Base-by-base conservation (phyloP, 1,140 invertebrate genomes). In the Frieseomelitta varia region DNA sequence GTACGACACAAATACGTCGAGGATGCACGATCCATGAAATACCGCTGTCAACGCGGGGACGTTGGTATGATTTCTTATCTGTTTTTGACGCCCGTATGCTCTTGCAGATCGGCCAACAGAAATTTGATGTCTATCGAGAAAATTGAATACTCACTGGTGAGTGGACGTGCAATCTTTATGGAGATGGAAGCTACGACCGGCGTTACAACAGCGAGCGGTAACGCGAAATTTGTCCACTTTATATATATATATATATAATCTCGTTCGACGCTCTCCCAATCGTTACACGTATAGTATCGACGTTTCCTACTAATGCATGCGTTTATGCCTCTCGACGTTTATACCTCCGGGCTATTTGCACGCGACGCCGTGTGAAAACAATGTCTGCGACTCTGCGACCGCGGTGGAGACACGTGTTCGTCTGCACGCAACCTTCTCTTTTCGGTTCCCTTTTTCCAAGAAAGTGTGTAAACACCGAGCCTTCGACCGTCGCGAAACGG, bases 121-220 rank as follows among this genome's bases (percentile, higher is more conserved):
- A 86, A 89, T 89, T 88, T 88, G 87, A 89, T 89, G 82, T 68
- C 79, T 88, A 88, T 89, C 87, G 87, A n/a, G n/a, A 89, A 86
- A 89, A 89, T 89, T 89, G 88, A 88, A 89, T 86, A 84, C 71
- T 58, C 79, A 56, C 47, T 56, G 34, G 27, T 27, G 47, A n/a
- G 4, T 55, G 69, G 83, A 30, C 61, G 21, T 55, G 76, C 87
- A 88, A 88, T 88, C 84, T 88, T 88, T 88, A 88, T 86, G 76
- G 84, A 88, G 83, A 88, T 88, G 68, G 87, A 83, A 88, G 69
- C 80, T 58, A 85, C 73, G 58, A 17, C 74, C 47, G 55, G 72
- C 27, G 72, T 39, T 47, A 71, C n/a, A 85, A 68, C 77, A 27
- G 58, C 58, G 74, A 84, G 80, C 61, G 61, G 84, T 79, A 88